Conservation (phyloP, 1,140 invertebrate genomes). For the Adelges cooleyi region DNA sequence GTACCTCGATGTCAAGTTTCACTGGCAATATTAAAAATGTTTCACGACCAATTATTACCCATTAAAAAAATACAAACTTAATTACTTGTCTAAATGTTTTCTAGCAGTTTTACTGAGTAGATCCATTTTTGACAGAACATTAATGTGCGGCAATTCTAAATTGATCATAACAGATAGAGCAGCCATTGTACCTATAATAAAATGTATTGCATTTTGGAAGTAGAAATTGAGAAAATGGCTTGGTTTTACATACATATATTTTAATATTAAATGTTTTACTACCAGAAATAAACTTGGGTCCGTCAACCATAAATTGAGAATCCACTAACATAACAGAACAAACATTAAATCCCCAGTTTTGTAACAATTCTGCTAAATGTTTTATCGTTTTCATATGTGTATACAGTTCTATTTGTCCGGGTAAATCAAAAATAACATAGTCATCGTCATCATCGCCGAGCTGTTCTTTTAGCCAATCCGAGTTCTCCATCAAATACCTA, state of each 20-base stretch:
- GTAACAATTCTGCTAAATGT: conserved; percentile 67
- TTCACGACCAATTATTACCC: too few species aligned
- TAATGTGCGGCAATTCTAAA: conserved; percentile 86
- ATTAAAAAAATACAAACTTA: conserved; percentile 28
- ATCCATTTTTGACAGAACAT: conserved; percentile 93
- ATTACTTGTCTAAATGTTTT: conserved; percentile 62
- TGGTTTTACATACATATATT: neutral
- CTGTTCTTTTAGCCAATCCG: conserved; percentile 80
- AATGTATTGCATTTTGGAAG: too few species aligned
- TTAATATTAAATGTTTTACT: neutral
- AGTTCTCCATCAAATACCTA: conserved; percentile 79
- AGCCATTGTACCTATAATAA: conserved; percentile 54
- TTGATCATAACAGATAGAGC: conserved; percentile 94
- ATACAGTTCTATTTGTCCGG: conserved; percentile 97
- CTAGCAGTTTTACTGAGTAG: conserved; percentile 68
- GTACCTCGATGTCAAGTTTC: too few species aligned
- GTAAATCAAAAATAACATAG: conserved; percentile 97
- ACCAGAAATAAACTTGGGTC: conserved; percentile 88
- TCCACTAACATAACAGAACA: conserved; percentile 90
- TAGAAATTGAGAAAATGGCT: too few species aligned
- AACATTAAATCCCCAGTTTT: conserved; percentile 77
- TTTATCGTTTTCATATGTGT: conserved; percentile 87
- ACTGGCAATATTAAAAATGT: too few species aligned
- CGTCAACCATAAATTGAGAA: conserved; percentile 93
- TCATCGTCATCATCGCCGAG: conserved; percentile 63